A percentile compares a stretch with the other conserved stretches of the same genome.
phyloP scores from a whole-genome alignment of 1,140 invertebrate species.

The Himalopsyche phryganea region DNA sequence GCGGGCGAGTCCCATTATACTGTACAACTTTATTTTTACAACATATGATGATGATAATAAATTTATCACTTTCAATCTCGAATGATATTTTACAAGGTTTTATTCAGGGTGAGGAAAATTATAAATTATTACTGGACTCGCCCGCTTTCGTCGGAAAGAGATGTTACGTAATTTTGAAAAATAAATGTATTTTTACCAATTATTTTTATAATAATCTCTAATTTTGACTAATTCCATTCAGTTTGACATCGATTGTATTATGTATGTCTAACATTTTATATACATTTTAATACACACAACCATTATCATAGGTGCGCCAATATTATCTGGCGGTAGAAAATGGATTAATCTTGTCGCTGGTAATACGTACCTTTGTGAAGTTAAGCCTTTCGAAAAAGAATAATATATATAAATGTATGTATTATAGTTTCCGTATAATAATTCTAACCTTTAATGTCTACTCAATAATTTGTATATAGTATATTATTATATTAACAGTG shows the following conservation, averaged over 20 bases:
- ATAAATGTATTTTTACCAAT: neutral
- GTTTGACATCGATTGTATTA: constrained; percentile 23
- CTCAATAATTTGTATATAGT: constrained; percentile 3
- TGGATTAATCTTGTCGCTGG: neutral
- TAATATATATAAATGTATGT: constrained; percentile 2
- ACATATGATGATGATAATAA: neutral
- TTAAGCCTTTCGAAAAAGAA: constrained; percentile 5
- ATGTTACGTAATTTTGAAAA: neutral
- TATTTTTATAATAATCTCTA: neutral
- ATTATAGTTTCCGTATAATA: constrained; percentile 16
- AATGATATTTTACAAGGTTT: too few relatives aligned
- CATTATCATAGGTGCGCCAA: neutral
- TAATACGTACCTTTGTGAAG: constrained; percentile 12
- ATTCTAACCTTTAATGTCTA: constrained; percentile 18
- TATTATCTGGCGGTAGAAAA: neutral
- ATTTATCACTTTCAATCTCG: neutral
- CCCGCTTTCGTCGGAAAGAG: too few relatives aligned
- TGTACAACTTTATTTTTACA: neutral
- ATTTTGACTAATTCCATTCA: constrained; percentile 20
- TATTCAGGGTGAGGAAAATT: too few relatives aligned
- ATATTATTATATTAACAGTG: constrained; percentile 11
- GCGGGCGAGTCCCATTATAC: neutral
- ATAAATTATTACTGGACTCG: too few relatives aligned
- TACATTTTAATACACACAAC: constrained; percentile 5
- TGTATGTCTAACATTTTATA: constrained; percentile 8